Percentiles rank a stretch among this genome's conserved stretches.
These are phyloP conservation scores for Gobionotothen gibberifrons DNA, from an alignment of 2,797 vertebrate species.

Conservation along the genomic window DNA sequence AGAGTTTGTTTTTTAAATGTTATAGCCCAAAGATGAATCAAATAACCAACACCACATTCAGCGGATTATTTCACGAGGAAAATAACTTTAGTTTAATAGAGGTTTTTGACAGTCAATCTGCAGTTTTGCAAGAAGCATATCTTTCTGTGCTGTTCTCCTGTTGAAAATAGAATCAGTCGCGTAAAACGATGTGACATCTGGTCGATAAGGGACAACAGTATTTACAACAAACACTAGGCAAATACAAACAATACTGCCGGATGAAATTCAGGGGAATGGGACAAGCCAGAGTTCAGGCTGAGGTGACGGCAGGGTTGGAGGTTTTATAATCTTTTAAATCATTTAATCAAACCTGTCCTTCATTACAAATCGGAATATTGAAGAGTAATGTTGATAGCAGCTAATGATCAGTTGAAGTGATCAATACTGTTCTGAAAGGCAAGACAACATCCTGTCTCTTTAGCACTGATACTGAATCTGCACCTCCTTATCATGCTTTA, in stretches of 20 bases:
- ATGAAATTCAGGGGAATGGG: background rate
- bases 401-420: conserved; percentile 41
- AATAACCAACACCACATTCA: background rate
- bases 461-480: conserved; percentile 45
- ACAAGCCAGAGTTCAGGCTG: background rate
- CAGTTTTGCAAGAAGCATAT: background rate
- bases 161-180: background rate
- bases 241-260: background rate
- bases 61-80: background rate
- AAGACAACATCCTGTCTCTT: conserved; percentile 32
- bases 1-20: background rate
- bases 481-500: conserved; percentile 43
- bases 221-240: conserved; percentile 3
- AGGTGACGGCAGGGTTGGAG: background rate
- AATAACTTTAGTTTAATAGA: background rate
- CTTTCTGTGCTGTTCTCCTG: background rate
- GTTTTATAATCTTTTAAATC: conserved; percentile 23
- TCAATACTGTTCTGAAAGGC: conserved; percentile 46
- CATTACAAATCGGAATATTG: conserved; percentile 45
- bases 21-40: no score
- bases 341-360: conserved; percentile 56
- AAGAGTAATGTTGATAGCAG: conserved; percentile 49
- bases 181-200: conserved; percentile 8
- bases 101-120: background rate
- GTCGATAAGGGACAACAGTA: background rate